Evolutionary conservation across 2,888 invertebrate species (phyloP).

Genomic region (Tubulanus polymorphus): DNA sequence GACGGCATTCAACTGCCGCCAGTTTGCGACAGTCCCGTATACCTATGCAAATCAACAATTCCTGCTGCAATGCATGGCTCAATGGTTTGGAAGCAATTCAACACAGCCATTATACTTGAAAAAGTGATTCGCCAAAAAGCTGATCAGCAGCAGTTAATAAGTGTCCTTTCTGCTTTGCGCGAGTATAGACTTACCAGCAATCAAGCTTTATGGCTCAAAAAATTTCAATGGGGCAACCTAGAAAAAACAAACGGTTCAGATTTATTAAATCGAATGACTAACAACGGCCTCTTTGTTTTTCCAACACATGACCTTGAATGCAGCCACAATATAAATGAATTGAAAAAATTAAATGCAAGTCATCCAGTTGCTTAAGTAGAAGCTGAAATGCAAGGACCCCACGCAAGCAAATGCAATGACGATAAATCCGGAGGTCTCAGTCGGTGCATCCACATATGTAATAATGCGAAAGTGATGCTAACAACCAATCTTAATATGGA

Average conservation of each 20-base stretch:
- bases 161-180: slow-evolving; percentile 1
- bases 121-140: slow-evolving; percentile 14
- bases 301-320: slow-evolving; percentile 13
- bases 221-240: slow-evolving; percentile 12
- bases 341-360: slow-evolving; percentile 7
- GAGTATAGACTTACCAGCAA: background rate
- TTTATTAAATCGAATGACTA: slow-evolving; percentile 5
- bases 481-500: slow-evolving; percentile 17
- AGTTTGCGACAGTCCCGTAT: slow-evolving; percentile 17
- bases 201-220: slow-evolving; percentile 13
- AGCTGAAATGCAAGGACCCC: slow-evolving; percentile 8
- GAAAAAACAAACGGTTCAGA: background rate
- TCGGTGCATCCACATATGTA: slow-evolving; percentile 10
- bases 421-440: slow-evolving; percentile 14
- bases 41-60: slow-evolving; percentile 2
- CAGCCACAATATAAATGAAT: slow-evolving; percentile 12
- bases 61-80: slow-evolving; percentile 10
- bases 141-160: slow-evolving; percentile 2
- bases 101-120: slow-evolving; percentile 4
- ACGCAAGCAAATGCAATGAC: slow-evolving; percentile 8
- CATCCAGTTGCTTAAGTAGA: slow-evolving; percentile 12
- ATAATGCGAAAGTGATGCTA: slow-evolving; percentile 18
- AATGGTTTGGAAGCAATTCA: slow-evolving; percentile 8
- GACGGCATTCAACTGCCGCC: slow-evolving; percentile 21
- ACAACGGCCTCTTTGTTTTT: slow-evolving; percentile 17